Base-by-base conservation (phyloP, 92 coral and sea anemone species). In the Nematostella vectensis region DNA sequence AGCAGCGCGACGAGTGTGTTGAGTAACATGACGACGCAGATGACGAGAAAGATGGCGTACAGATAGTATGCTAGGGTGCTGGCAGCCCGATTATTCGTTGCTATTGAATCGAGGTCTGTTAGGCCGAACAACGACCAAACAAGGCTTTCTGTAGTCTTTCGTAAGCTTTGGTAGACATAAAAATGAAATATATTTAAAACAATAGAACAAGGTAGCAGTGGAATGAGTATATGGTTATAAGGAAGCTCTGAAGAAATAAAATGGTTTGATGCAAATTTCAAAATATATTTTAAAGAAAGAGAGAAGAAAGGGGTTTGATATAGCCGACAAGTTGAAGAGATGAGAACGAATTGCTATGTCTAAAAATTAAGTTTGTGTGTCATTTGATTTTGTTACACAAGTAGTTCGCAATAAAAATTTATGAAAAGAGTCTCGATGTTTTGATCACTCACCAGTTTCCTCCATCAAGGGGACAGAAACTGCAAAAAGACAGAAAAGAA, bases 101-200 rank as follows among this genome's bases (percentile, higher is more conserved):
- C 2, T 55, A 57, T 0, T 1, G 26, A 9, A 0, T 29, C 3
- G 4, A 29, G 0, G 6, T 24, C 49, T 33, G 65, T n/a, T 17
- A 21, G n/a, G 25, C 58, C 58, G 37, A 67, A 67, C 56, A 67
- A 23, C 30, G 74, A 67, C 74, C 65, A 47, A 4, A 67, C 23
- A 16, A 67, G 57, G 0, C 3, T 31, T 3, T 25, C 13, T 12
- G 56, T 13, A 11, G 63, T 48, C 18, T 45, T 18, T 9, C 9
- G 8, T 15, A 67, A 13, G 42, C 57, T 58, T n/a, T n/a, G n/a
- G 16, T 9, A 30, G 11, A 18, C 18, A 16, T n/a, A 13, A 20
- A 28, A 42, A 38, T 2, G 13, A 10, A 63, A 16, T 2, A 1
- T 16, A n/a, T n/a, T n/a, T n/a, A n/a, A n/a, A n/a, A n/a, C n/a